Evolutionary conservation across 2,888 invertebrate species (phyloP).

Genomic region (Torymus aiolomorphi): DNA sequence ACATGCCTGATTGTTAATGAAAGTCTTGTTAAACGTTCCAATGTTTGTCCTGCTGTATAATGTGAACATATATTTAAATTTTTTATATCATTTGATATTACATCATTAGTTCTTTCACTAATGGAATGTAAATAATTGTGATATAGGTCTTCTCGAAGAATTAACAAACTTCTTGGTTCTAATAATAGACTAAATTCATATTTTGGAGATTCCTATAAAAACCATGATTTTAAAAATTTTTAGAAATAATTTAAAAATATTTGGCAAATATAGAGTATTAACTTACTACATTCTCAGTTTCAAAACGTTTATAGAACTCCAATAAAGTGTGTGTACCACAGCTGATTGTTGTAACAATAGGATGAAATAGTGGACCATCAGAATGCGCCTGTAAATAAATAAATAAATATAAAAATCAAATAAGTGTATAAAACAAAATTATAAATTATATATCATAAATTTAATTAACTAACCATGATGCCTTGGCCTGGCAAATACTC

Average conservation of each 20-base stretch:
- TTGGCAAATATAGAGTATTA: slow-evolving; percentile 4
- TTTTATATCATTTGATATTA: slow-evolving; percentile 78
- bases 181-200: slow-evolving; percentile 86
- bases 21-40: slow-evolving; percentile 84
- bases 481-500: slow-evolving; percentile 96
- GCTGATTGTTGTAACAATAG: slow-evolving; percentile 93
- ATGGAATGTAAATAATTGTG: slow-evolving; percentile 91
- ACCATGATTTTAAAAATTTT: background rate
- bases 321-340: slow-evolving; percentile 94
- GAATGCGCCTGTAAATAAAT: slow-evolving; percentile 85
- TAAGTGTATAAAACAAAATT: slow-evolving; percentile 23
- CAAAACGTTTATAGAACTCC: slow-evolving; percentile 83
- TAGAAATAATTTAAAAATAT: slow-evolving; percentile 18
- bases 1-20: slow-evolving; percentile 95
- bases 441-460: slow-evolving; percentile 15
- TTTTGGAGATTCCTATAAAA: slow-evolving; percentile 65
- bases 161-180: slow-evolving; percentile 91
- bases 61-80: slow-evolving; percentile 82
- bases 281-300: slow-evolving; percentile 70
- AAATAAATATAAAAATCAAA: background rate
- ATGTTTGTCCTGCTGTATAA: slow-evolving; percentile 78
- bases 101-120: slow-evolving; percentile 83
- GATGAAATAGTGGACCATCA: slow-evolving; percentile 95
- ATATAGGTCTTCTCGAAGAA: slow-evolving; percentile 91
- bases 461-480: slow-evolving; percentile 83